phyloP scores from a whole-genome alignment of 2,797 vertebrate species.

The Melopsittacus undulatus region DNA sequence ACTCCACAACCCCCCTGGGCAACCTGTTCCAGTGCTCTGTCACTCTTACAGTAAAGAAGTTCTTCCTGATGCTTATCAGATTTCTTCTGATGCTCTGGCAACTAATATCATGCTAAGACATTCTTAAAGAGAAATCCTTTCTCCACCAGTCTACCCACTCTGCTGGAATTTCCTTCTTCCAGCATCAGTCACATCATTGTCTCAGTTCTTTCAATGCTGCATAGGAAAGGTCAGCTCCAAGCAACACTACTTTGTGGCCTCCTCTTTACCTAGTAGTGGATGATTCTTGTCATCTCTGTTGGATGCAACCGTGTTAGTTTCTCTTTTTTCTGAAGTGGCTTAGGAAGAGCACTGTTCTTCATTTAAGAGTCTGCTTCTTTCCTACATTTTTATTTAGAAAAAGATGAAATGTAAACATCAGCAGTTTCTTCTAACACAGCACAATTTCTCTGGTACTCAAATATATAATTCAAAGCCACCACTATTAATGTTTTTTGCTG shows the following conservation, averaged over 20 bases:
- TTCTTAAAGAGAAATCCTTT: neutral
- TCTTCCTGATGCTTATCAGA: too few relatives aligned
- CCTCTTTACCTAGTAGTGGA: neutral
- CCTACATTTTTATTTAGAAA: neutral
- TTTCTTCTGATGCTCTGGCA: neutral
- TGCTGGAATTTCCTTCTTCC: neutral
- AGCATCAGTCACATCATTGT: neutral
- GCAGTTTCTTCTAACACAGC: neutral
- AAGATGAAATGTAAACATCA: neutral
- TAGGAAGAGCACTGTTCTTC: neutral
- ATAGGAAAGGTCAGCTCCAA: neutral
- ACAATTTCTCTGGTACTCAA: neutral
- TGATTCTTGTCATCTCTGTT: neutral
- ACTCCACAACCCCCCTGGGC: too few relatives aligned
- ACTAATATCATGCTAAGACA: neutral
- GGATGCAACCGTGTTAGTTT: neutral
- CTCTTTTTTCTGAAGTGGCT: neutral
- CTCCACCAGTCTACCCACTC: neutral
- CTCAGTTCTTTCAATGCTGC: neutral
- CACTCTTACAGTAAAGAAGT: too few relatives aligned
- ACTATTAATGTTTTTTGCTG: neutral
- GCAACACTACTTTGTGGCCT: neutral
- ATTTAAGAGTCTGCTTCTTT: neutral
- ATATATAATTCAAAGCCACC: neutral
- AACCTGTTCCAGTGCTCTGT: too few relatives aligned